Evolutionary conservation across 2,888 invertebrate species (phyloP).

Genomic region (Phanerotoma sp.): DNA sequence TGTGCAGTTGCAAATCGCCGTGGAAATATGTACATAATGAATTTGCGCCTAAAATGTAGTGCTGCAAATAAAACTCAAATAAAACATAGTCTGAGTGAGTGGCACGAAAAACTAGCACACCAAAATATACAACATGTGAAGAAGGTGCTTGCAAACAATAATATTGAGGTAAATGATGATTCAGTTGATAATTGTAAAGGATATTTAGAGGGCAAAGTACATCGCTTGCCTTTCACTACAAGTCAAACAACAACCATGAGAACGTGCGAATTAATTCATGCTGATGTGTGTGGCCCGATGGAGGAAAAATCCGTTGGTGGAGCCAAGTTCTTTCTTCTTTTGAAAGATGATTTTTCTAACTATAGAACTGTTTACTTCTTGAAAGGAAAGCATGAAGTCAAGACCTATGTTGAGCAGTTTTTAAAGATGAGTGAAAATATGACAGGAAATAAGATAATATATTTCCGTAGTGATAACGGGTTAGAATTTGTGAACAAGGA

Average conservation of each 20-base stretch:
- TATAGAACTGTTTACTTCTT: slow-evolving; percentile 9
- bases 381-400: slow-evolving; percentile 14
- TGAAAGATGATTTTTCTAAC: slow-evolving; percentile 14
- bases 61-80: no score
- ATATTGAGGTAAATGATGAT: background rate
- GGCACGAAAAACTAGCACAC: no score
- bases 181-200: no score
- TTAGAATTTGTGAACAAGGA: slow-evolving; percentile 7
- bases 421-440: background rate
- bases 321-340: slow-evolving; percentile 9
- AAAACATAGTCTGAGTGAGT: no score
- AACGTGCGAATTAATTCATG: background rate
- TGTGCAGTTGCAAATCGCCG: no score
- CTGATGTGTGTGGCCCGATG: slow-evolving; percentile 13
- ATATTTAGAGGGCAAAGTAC: no score
- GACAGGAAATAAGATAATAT: slow-evolving; percentile 11
- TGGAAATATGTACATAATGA: no score
- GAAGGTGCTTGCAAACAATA: no score
- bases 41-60: no score
- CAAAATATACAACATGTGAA: no score
- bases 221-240: no score
- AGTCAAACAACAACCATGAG: no score
- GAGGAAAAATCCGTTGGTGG: slow-evolving; percentile 2
- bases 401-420: slow-evolving; percentile 2
- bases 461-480: slow-evolving; percentile 17